Base-by-base conservation (phyloP, 1,140 invertebrate species). In the Pseudoatta argentina region DNA sequence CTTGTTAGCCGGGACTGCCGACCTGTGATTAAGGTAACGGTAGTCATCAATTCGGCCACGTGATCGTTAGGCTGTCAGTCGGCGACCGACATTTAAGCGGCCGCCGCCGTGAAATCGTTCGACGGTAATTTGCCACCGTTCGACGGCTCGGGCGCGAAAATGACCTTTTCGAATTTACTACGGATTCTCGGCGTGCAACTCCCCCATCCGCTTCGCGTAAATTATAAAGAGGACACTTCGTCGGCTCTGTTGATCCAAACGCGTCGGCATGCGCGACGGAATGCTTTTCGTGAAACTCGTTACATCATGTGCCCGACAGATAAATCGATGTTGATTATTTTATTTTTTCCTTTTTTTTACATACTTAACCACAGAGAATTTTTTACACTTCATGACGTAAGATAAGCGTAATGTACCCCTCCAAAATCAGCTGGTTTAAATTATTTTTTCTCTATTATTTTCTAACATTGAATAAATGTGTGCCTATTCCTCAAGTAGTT, bases 21-120 rank as follows among this genome's bases (percentile, higher is more conserved):
- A 90, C 89, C 89, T 90, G 89, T 91, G 91, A 91, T 91, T 91
- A 91, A 91, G 90, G 88, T 91, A 91, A 91, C 91, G 91, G 91
- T 91, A 91, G 88, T 91, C 88, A 90, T 91, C 89, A 88, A 90
- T 91, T 91, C 82, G 89, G 89, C 89, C 89, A 88, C 89, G 89
- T 91, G 91, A 91, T 91, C 90, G 88, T 91, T 91, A 91, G 87
- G 85, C 88, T 89, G 89, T 91, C 86, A 89, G 90, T 87, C 85
- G 90, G 91, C 91, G 91, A 88, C 90, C 91, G 90, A 91, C 89
- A 91, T 91, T 91, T 91, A 91, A 91, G 86, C 77, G 72, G 78
- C 75, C 86, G 89, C 90, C 90, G 89, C 88, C 88, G 88, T 91
- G 88, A 91, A 91, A 91, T 91, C 82, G 89, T 72, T 79, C 88